Evolutionary conservation across 2,888 invertebrate species (phyloP).

Genomic region (Strigamia maritima): DNA sequence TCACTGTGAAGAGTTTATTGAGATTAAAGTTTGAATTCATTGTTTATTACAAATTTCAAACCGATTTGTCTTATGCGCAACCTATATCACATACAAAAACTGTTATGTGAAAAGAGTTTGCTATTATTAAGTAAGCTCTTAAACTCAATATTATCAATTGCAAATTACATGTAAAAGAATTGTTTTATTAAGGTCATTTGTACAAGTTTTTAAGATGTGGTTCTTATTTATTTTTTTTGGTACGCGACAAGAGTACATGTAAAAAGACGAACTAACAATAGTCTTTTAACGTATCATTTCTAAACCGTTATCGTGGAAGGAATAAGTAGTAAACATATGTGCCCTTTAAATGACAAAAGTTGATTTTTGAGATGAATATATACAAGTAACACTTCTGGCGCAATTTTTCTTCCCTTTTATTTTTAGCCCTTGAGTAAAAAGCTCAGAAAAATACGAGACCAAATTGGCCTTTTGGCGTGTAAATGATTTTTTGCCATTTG

Average conservation of each 20-base stretch:
- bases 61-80: too few relatives aligned
- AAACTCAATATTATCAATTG: background rate
- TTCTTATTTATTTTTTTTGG: background rate
- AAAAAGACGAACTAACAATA: constrained; percentile 34
- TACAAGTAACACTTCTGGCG: constrained; percentile 31
- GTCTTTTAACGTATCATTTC: constrained; percentile 28
- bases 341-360: constrained; percentile 34
- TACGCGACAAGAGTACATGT: constrained; percentile 32
- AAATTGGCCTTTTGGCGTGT: constrained; percentile 18
- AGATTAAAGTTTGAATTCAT: background rate
- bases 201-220: constrained; percentile 31
- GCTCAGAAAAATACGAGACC: constrained; percentile 24
- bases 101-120: too few relatives aligned
- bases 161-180: constrained; percentile 28
- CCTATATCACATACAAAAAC: too few relatives aligned
- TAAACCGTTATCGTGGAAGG: constrained; percentile 34
- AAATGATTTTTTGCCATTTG: background rate
- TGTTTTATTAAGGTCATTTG: constrained; percentile 30
- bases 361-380: constrained; percentile 28
- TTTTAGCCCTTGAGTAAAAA: constrained; percentile 17
- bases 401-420: background rate
- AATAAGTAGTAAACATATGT: constrained; percentile 32
- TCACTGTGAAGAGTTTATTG: background rate
- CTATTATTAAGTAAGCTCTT: too few relatives aligned
- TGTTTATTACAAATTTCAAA: background rate